Evolutionary conservation across 2,113 vertebrate species (phyloP), one percentile per base, ranked within the genome.

Genomic region (Cygnus atratus): DNA sequence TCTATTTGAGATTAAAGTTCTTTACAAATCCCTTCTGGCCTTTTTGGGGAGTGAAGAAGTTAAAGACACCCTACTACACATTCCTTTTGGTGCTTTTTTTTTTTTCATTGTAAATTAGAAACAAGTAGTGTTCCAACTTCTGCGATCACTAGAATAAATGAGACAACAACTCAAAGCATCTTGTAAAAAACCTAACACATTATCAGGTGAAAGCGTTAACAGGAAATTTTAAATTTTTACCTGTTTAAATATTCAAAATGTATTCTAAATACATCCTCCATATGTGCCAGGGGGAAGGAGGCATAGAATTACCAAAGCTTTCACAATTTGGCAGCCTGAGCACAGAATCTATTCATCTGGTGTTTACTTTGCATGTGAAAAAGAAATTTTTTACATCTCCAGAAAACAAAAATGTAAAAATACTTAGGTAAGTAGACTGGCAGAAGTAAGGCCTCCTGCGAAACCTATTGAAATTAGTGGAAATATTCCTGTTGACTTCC

Each of bases 1-100:
- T 97, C 96, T 94, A 88, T 61, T 90, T 48, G 87, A 97, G 96
- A 97, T 97, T 97, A 97, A 97, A 95, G 95, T 88, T 93, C 92
- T 96, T 94, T 25, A 77, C 91, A 93, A 93, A 95, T 88, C 83
- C 95, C 95, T 87, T 50, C 87, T 94, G 93, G 95, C 94, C 84
- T 94, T 93, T 95, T 94, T 73, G 19, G 95, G 93, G 65, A 91
- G 90, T 88, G 86, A 95, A 89, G 93, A 85, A 79, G 92, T 94
- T 91, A 71, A 86, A 97, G 89, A 66, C 79, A 95, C 92, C 91
- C 87, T 58, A 84, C 89, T 71, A 62, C 87, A 85, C 85, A 91
- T 96, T 92, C 92, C 93, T 94, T 43, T 71, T 86, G 16, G 20
- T 75, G 61, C 46, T 75, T 75, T 77, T 91, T 84, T 66, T 72